Percentiles rank a stretch among this genome's conserved stretches.
These are phyloP conservation scores for Pelmatolapia mariae DNA, from an alignment of 2,113 vertebrate species.

Conservation along the genomic window DNA sequence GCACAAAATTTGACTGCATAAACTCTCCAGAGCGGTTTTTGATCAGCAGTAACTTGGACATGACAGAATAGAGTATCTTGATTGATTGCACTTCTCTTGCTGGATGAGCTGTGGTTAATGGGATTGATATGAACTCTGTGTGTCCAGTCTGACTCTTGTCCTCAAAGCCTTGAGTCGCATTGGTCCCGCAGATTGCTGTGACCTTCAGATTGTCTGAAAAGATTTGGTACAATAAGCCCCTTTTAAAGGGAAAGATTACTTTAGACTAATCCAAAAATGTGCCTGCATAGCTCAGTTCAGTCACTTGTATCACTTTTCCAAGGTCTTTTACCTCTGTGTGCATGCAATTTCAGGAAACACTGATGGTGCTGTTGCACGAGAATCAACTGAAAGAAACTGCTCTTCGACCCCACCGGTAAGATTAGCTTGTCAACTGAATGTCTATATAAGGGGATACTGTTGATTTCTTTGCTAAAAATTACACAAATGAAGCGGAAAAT, in stretches of 20 bases:
- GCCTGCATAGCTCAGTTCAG: background rate
- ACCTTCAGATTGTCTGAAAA: background rate
- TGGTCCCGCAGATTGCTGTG: background rate
- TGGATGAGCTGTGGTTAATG: background rate
- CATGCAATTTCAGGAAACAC: slow-evolving; percentile 30
- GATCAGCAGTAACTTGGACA: background rate
- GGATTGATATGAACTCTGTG: background rate
- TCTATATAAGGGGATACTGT: fast-evolving
- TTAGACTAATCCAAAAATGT: background rate
- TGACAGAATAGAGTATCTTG: background rate
- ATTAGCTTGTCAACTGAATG: background rate
- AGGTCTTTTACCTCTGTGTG: background rate
- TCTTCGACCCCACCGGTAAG: slow-evolving; percentile 64
- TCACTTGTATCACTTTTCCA: background rate
- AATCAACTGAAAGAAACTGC: slow-evolving; percentile 70
- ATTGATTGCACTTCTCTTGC: background rate
- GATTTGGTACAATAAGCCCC: background rate
- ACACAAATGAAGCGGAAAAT: background rate
- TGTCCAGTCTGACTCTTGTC: background rate
- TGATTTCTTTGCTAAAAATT: background rate
- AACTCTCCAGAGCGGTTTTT: background rate
- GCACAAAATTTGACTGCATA: background rate
- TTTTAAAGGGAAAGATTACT: background rate
- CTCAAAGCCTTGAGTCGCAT: background rate
- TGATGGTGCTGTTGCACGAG: background rate